Base-by-base conservation (phyloP, 2,888 invertebrate species). In the Drosophila siamana region DNA sequence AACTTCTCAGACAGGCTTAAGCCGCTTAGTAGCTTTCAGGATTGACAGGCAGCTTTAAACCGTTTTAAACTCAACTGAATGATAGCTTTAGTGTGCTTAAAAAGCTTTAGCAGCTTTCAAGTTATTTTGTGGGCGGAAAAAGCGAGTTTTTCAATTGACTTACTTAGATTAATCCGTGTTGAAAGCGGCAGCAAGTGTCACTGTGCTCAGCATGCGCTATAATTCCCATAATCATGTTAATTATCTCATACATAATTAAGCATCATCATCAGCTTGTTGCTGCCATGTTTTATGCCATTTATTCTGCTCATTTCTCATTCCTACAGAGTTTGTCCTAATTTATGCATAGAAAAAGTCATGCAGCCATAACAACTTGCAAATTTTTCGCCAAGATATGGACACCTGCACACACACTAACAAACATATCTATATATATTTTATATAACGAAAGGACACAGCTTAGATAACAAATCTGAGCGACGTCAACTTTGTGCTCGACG, bases 401-500 rank as follows among this genome's bases (percentile, higher is more conserved):
- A 74, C 59, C 67, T 52, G 74, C 30, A 52, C 15, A 51, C 40
- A 62, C 9, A 54, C 40, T 52, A 8, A 48, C 24, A 54, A 7
- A 0, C 5, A 11, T 1, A 30, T 36, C 48, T 11, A n/a, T 8
- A 46, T 16, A 44, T 4, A 8, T n/a, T n/a, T n/a, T 8, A 50
- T 8, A 8, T 4, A 33, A 8, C 28, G 22, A 11, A 16, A 43
- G 46, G 19, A 62, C 33, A 61, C 38, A 22, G 59, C 26, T 51
- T 41, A 64, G 55, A 69, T 68, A 80, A 80, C 80, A 80, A 80
- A 84, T 84, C 81, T 52, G 64, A 76, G 67, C 22, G 46, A 73
- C 64, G 64, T 65, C 66, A 66, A 69, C 60, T 70, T 68, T 68
- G 72, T 57, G 61, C 59, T 36, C 51, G 15, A 30, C 51, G 36